Evolutionary conservation across 64 coral and sea anemone species (phyloP), one percentile per base, ranked within the genome.

Genomic region (Astreopora myriophthalma): DNA sequence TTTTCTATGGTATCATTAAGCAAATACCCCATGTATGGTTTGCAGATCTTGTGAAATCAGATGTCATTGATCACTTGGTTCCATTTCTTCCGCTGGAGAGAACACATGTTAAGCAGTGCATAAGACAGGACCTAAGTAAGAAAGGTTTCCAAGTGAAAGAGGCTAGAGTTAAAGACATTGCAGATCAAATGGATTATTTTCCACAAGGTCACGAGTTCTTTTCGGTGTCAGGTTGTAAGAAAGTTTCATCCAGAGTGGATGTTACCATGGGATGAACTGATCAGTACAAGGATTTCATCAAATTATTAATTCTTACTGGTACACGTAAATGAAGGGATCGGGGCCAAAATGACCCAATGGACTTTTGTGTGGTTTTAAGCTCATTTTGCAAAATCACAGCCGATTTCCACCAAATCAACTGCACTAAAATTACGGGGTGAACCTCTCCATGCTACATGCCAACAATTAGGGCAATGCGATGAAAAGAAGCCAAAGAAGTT

Each of bases 181-280:
- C 87, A 12, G 58, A 97, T 73, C 84, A 97, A 48, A 87, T 97
- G 92, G 89, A 52, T 28, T 97, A 90, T 62, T 94, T 97, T 40
- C 95, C 95, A 48, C 23, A 60, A 39, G 82, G 86, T 28, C 16
- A 90, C 5, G 46, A 87, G 37, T 84, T 97, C 27, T 97, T 97
- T 90, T 94, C 95, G 26, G 85, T 85, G 25, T 86, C 95, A 27
- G 95, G 95, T 22, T 96, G 95, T 37, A 96, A 96, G 37, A 96
- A 96, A 74, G 95, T 96, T 34, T 93, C 95, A 64, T 96, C 95
- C 19, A 96, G 71, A 77, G 91, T 96, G 26, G 95, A 96, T 90
- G 91, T 96, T 12, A 74, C 68, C 14, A 87, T 86, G 48, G 95
- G 87, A 69, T 96, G 64, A 89, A n/a, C n/a, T 38, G 5, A 24